Base-by-base conservation (phyloP, 2,797 vertebrate species). In the Myotis findleyi region DNA sequence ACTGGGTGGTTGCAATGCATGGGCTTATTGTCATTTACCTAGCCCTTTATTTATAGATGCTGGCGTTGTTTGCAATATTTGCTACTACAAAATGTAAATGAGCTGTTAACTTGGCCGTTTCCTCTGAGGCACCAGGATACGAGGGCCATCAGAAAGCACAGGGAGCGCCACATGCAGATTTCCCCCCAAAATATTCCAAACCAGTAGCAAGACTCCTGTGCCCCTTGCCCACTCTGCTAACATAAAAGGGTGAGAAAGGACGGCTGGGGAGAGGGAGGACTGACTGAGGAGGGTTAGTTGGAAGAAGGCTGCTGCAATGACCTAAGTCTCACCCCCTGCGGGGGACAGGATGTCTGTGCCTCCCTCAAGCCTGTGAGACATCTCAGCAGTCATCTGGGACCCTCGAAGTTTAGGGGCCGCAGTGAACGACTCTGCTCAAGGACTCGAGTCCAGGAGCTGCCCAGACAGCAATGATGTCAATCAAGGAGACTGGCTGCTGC, bases 91-190 rank as follows among this genome's bases (percentile, higher is more conserved):
- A 75, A 12, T 20, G 75, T 3, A 30, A 36, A 75, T 3, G 12
- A 21, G 25, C 47, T n/a, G 16, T 27, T 49, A 59, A 81, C 69
- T 57, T 33, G 21, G 21, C 10, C 4, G 0, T 21, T 75, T 82
- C 27, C 57, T 18, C 14, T 55, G 49, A 49, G 25, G 8, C 49
- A 38, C 23, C 59, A 33, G 83, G 51, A 13, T 10, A 18, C 17
- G 6, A 14, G 17, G 30, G 44, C 17, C 23, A 10, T 30, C 62
- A 69, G n/a, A 53, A 25, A 38, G 2, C 77, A 64, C 59, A 62
- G 44, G 1, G 13, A 83, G 18, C 0, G 2, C 51, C 36, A 8
- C 0, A 3, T 3, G 21, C 17, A 69, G 59, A 69, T 20, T 41
- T 14, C 20, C 33, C 75, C 49, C 75, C 7, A 4, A n/a, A 17